These are phyloP conservation scores for Numenius phaeopus DNA, from an alignment of 2,797 vertebrate species.

Conservation along the genomic window DNA sequence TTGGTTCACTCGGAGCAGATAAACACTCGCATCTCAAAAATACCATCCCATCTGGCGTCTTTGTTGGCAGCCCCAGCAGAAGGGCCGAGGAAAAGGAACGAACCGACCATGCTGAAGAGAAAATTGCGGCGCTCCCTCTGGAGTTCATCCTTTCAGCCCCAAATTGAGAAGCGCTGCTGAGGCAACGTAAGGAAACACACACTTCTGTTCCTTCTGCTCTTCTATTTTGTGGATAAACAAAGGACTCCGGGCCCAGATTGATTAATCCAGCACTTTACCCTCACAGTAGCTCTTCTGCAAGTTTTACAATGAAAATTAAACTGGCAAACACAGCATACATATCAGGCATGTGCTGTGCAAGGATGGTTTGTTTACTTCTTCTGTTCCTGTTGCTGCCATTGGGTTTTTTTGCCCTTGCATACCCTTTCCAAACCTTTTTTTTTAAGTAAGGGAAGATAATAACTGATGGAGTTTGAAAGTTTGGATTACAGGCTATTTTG, in stretches of 20 bases:
- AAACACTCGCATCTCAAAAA: background rate
- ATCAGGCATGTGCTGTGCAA: background rate
- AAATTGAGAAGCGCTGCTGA: background rate
- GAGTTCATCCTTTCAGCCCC: slow-evolving; percentile 12
- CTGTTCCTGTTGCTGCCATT: background rate
- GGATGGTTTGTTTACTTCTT: background rate
- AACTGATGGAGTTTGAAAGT: background rate
- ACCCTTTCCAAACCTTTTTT: background rate
- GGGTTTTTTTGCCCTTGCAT: background rate
- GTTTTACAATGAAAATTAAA: background rate
- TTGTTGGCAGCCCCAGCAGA: slow-evolving; percentile 4
- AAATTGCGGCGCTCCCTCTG: slow-evolving; percentile 13
- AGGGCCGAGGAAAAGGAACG: background rate
- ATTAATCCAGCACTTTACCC: background rate
- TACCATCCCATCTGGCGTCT: background rate
- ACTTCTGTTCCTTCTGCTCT: background rate
- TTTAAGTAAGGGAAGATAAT: background rate
- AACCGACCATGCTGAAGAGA: background rate
- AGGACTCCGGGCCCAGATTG: background rate
- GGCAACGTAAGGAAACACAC: background rate
- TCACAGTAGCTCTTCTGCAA: background rate
- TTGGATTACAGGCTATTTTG: background rate
- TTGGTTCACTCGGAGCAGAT: background rate
- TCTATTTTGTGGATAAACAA: background rate
- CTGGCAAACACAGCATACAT: background rate